Conservation (phyloP, 1,140 invertebrate species). For the Campodea augens region DNA sequence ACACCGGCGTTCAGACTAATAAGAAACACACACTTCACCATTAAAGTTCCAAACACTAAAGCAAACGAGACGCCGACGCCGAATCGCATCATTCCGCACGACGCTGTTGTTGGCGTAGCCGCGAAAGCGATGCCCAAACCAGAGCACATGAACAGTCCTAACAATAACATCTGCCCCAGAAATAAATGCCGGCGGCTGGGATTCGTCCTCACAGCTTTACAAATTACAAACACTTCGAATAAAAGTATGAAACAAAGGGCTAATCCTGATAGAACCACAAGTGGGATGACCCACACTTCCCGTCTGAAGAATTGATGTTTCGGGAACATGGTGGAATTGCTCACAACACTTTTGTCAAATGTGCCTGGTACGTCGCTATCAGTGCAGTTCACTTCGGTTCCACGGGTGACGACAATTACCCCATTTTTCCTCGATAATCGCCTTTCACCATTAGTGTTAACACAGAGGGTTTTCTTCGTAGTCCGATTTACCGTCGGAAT, state of each 20-base stretch:
- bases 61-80: conserved; percentile 69
- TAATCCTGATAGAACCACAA: conserved; percentile 53
- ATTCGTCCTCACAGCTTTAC: conserved; percentile 62
- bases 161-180: conserved; percentile 70
- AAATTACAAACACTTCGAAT: conserved; percentile 77
- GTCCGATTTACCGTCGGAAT: no score
- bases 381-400: no score
- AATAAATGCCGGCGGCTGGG: conserved; percentile 71
- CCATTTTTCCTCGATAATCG: no score
- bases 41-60: conserved; percentile 72
- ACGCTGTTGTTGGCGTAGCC: conserved; percentile 52
- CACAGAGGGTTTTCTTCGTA: no score
- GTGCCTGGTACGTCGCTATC: no score
- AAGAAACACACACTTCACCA: conserved; percentile 86
- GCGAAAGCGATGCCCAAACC: conserved; percentile 58
- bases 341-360: no score
- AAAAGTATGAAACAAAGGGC: conserved; percentile 59
- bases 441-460: no score
- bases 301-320: conserved; percentile 41
- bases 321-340: no score
- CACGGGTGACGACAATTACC: no score
- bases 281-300: conserved; percentile 68
- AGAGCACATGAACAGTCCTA: conserved; percentile 67
- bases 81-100: conserved; percentile 65
- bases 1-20: conserved; percentile 77